Percentiles rank a stretch among this genome's conserved stretches.
phyloP scores from a whole-genome alignment of 2,888 invertebrate genomes.

The Rhagium mordax region DNA sequence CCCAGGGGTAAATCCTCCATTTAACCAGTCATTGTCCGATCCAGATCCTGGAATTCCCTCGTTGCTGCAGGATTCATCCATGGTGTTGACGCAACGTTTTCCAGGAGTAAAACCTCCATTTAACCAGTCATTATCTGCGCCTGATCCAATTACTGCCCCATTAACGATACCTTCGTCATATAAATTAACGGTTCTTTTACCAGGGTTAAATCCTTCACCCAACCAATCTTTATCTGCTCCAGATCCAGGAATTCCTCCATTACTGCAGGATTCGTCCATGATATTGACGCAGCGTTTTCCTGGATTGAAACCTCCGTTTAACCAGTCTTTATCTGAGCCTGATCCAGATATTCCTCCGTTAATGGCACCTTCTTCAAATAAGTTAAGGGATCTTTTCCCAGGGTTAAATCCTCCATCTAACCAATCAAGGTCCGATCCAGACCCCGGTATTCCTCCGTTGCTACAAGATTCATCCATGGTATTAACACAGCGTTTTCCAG shows the following conservation, averaged over 20 bases:
- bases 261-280: background rate
- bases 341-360: slow-evolving; percentile 68
- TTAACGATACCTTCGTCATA: slow-evolving; percentile 72
- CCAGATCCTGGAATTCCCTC: slow-evolving; percentile 70
- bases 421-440: slow-evolving; percentile 64
- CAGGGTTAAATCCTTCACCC: slow-evolving; percentile 49
- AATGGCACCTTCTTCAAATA: slow-evolving; percentile 73
- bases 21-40: slow-evolving; percentile 51
- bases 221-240: slow-evolving; percentile 62
- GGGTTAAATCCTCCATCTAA: slow-evolving; percentile 49
- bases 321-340: slow-evolving; percentile 60
- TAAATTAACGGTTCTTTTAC: slow-evolving; percentile 66
- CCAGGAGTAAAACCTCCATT: slow-evolving; percentile 51
- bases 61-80: slow-evolving; percentile 71
- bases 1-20: slow-evolving; percentile 49
- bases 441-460: slow-evolving; percentile 60
- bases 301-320: slow-evolving; percentile 48
- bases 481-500: background rate
- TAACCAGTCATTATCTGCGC: slow-evolving; percentile 57
- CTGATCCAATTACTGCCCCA: slow-evolving; percentile 69
- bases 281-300: slow-evolving; percentile 34
- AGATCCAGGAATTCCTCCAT: slow-evolving; percentile 63
- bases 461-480: no score
- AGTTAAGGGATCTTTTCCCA: slow-evolving; percentile 62
- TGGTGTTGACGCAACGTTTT: slow-evolving; percentile 66